Percentiles rank a stretch among this genome's conserved stretches.
Conservation (phyloP, 2,888 invertebrate species). For the Leptopilina syphax region DNA sequence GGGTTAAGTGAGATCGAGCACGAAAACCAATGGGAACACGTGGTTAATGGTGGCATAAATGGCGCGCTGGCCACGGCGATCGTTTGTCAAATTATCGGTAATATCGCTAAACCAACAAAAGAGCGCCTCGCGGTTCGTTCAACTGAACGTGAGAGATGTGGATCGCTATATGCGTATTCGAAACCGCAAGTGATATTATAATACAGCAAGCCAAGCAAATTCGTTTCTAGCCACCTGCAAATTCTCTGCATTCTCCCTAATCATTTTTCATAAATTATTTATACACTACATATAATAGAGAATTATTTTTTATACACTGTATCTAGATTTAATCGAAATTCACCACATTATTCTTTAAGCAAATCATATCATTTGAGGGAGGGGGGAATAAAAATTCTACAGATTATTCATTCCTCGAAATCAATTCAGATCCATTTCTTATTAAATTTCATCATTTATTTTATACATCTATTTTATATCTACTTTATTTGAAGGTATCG, state of each 20-base stretch:
- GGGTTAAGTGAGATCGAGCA: slow-evolving; percentile 51
- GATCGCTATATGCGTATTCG: slow-evolving; percentile 1
- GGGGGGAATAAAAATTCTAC: too few relatives aligned
- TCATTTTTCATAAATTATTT: neutral
- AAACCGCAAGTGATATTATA: slow-evolving; percentile 37
- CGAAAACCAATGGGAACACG: slow-evolving; percentile 51
- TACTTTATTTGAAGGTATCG: too few relatives aligned
- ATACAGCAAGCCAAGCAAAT: neutral
- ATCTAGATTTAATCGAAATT: neutral
- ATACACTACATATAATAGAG: neutral
- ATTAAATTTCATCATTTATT: too few relatives aligned
- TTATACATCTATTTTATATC: too few relatives aligned
- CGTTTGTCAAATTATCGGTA: slow-evolving; percentile 76
- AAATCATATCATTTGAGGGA: too few relatives aligned
- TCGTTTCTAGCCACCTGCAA: slow-evolving; percentile 31
- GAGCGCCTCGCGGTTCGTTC: slow-evolving; percentile 51
- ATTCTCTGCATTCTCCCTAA: neutral
- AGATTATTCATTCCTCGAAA: too few relatives aligned
- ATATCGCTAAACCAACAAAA: slow-evolving; percentile 76
- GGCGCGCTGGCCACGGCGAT: slow-evolving; percentile 61
- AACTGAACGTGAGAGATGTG: slow-evolving; percentile 20
- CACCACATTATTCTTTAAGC: neutral
- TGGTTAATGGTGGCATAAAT: slow-evolving; percentile 67
- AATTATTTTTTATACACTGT: neutral
- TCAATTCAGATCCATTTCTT: too few relatives aligned